Evolutionary conservation across 2,113 vertebrate species (phyloP).

Genomic region (Eonycteris spelaea): DNA sequence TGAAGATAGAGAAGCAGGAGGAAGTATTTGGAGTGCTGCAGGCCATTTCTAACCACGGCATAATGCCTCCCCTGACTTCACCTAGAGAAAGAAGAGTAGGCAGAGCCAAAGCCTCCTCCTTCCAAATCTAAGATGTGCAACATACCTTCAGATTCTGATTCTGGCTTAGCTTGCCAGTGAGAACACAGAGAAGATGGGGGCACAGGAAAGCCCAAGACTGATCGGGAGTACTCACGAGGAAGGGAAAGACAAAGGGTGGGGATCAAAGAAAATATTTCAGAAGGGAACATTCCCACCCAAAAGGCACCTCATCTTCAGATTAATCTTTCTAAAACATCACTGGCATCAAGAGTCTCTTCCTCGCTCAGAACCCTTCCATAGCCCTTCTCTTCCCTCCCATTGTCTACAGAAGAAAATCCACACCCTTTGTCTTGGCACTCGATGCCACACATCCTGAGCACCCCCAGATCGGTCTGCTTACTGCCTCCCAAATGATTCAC

Average conservation of each 20-base stretch:
- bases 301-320: not conserved
- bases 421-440: too few relatives aligned
- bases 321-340: not conserved
- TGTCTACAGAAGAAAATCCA: not conserved
- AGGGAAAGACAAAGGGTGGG: not conserved
- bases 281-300: not conserved
- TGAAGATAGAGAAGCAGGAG: constrained; percentile 62
- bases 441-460: not conserved
- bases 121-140: not conserved
- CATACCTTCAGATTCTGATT: not conserved
- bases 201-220: not conserved
- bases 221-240: too few relatives aligned
- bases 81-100: not conserved
- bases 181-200: not conserved
- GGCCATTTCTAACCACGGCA: constrained; percentile 43
- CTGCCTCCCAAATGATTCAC: not conserved
- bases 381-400: not conserved
- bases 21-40: constrained; percentile 56
- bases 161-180: not conserved
- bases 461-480: accelerated
- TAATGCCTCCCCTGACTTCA: not conserved
- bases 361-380: not conserved
- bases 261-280: accelerated
- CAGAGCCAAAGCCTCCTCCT: not conserved
- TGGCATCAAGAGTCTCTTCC: not conserved